A percentile compares a stretch with the other conserved stretches of the same genome.
phyloP scores from a whole-genome alignment of 2,797 vertebrate genomes.

The Pangasius djambal region DNA sequence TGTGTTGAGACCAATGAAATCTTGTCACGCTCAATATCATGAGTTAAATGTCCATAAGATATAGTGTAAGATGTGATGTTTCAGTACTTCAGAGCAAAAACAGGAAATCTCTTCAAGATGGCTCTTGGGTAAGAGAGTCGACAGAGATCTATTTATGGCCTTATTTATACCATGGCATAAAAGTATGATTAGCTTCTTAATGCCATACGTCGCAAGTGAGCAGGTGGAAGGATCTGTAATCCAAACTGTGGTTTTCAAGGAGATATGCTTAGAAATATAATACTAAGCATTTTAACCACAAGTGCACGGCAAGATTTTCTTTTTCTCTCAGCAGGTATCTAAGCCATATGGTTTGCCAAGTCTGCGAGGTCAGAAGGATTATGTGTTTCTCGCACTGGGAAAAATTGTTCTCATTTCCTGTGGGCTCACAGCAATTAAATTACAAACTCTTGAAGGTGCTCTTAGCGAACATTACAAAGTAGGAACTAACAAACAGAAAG shows the following conservation, averaged over 20 bases:
- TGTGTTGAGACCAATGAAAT: slow-evolving; percentile 25
- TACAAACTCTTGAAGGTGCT: not conserved
- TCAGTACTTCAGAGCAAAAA: slow-evolving; percentile 36
- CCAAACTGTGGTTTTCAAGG: slow-evolving; percentile 60
- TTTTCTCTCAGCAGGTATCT: slow-evolving; percentile 28
- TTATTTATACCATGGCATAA: slow-evolving; percentile 66
- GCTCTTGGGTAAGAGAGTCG: slow-evolving; percentile 29
- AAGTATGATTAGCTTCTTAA: slow-evolving; percentile 59
- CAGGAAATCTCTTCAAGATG: slow-evolving; percentile 59
- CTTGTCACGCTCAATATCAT: slow-evolving; percentile 12
- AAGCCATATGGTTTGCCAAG: slow-evolving; percentile 25
- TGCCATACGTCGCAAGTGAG: slow-evolving; percentile 64
- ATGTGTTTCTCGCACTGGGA: slow-evolving; percentile 12
- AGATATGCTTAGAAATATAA: slow-evolving; percentile 59
- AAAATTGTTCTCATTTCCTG: not conserved
- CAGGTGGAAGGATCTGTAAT: slow-evolving; percentile 67
- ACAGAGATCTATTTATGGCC: slow-evolving; percentile 62
- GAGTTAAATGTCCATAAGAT: slow-evolving; percentile 9
- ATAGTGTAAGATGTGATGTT: not conserved
- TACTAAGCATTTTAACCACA: slow-evolving; percentile 57
- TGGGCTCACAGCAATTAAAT: not conserved
- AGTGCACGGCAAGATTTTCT: slow-evolving; percentile 25
- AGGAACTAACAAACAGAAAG: not conserved
- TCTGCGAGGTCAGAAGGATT: slow-evolving; percentile 21
- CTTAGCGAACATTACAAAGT: not conserved